These are phyloP conservation scores for Porites lutea DNA, from an alignment of 64 coral and sea anemone genomes.

Conservation along the genomic window DNA sequence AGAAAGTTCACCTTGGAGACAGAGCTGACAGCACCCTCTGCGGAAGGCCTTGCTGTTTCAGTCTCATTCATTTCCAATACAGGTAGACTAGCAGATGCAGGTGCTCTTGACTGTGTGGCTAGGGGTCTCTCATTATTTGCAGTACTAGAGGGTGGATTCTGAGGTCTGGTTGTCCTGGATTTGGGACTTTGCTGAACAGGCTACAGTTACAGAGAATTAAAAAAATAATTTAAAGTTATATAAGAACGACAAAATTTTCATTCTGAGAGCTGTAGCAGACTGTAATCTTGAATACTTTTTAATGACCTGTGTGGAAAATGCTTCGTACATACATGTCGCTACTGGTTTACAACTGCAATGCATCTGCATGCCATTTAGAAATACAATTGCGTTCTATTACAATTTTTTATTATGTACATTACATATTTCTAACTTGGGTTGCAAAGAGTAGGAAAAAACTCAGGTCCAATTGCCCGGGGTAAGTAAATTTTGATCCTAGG, in stretches of 20 bases:
- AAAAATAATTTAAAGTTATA: neutral
- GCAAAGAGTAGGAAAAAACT: too few species aligned
- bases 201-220: neutral
- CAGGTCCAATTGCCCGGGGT: too few species aligned
- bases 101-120: conserved; percentile 32
- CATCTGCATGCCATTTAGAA: too few species aligned
- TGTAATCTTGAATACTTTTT: too few species aligned
- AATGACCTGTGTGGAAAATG: too few species aligned
- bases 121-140: conserved; percentile 85
- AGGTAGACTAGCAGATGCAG: conserved; percentile 51
- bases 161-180: neutral
- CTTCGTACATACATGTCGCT: too few species aligned
- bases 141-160: conserved; percentile 42
- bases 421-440: too few species aligned
- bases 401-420: too few species aligned
- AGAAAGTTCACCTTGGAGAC: conserved; percentile 17
- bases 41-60: conserved; percentile 42
- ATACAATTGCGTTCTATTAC: too few species aligned
- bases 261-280: neutral
- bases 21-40: conserved; percentile 9
- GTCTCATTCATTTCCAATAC: conserved; percentile 88
- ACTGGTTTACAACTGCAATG: too few species aligned
- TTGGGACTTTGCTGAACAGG: conserved; percentile 9
- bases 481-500: too few species aligned
- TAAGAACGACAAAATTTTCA: neutral